Evolutionary conservation across 2,113 vertebrate species (phyloP).

Genomic region (Tychaedon coryphoeus): DNA sequence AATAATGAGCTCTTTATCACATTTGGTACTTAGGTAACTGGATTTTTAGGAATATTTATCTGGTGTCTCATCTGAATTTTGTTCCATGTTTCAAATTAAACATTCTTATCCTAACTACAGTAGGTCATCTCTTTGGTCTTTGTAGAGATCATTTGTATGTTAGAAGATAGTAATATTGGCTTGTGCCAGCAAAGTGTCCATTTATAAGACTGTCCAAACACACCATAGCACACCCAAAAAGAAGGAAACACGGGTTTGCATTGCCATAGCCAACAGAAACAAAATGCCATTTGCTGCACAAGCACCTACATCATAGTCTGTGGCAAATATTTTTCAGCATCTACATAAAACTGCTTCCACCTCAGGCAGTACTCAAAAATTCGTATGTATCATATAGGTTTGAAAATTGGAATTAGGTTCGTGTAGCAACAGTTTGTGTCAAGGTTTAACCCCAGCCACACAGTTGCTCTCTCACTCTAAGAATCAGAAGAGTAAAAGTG

Average conservation of each 20-base stretch:
- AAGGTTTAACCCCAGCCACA: background rate
- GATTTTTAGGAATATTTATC: background rate
- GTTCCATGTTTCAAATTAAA: background rate
- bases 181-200: background rate
- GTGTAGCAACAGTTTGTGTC: background rate
- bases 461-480: background rate
- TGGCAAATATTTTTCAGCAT: background rate
- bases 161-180: background rate
- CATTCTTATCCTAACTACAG: background rate
- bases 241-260: background rate
- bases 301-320: background rate
- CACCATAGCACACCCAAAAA: background rate
- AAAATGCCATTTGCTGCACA: background rate
- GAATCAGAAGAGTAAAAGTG: background rate
- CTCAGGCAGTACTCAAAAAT: background rate
- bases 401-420: background rate
- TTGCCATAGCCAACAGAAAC: background rate
- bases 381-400: background rate
- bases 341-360: background rate
- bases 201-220: background rate
- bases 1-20: background rate
- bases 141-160: background rate
- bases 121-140: background rate
- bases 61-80: background rate
- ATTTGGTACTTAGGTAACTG: background rate